Base-by-base conservation (phyloP, 1,140 invertebrate genomes). In the Augochlora pura region DNA sequence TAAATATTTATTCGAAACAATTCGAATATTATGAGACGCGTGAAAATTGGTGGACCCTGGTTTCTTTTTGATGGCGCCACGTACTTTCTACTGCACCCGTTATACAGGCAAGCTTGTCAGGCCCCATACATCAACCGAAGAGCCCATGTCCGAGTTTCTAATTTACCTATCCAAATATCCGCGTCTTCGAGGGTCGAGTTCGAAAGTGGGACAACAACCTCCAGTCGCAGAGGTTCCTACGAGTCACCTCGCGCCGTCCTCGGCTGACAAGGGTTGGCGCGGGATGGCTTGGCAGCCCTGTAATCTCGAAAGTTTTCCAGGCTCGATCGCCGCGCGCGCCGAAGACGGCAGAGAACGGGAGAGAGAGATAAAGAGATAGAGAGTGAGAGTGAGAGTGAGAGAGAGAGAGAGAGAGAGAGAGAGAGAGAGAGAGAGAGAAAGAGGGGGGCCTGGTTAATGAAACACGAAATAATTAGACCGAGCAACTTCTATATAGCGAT, bases 381-480 rank as follows among this genome's bases (percentile, higher is more conserved):
- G 49, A 14, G 49, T 4, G 4, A 21, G 49, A 32, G 18, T 16
- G 2, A 21, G 16, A 7, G 16, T 21, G 16, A n/a, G 49, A 23
- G 32, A 32, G 32, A 1, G 32, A 32, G 32, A 60, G 73, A 54
- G 49, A 16, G 2, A 52, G 49, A 52, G 49, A 52, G 49, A 18
- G 49, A 18, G 2, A 52, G 49, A 5, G 4, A 42, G 12, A 12
- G 42, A 3, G 49, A 18, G 16, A 0, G 49, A 14, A 16, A 18
- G 4, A 21, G 49, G 4, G 18, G 16, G n/a, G 38, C 23, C 65
- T 76, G 63, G 67, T 76, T 69, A 79, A 79, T 76, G 63, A 74
- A 80, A 70, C 65, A 75, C 81, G 67, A 80, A 67, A 79, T 73
- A 79, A 79, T 79, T 79, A 73, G 63, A 79, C 38, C 60, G 39